Evolutionary conservation across 2,888 invertebrate genomes (phyloP), one percentile per base, ranked within the genome.

Genomic region (Melanostoma mellinum): DNA sequence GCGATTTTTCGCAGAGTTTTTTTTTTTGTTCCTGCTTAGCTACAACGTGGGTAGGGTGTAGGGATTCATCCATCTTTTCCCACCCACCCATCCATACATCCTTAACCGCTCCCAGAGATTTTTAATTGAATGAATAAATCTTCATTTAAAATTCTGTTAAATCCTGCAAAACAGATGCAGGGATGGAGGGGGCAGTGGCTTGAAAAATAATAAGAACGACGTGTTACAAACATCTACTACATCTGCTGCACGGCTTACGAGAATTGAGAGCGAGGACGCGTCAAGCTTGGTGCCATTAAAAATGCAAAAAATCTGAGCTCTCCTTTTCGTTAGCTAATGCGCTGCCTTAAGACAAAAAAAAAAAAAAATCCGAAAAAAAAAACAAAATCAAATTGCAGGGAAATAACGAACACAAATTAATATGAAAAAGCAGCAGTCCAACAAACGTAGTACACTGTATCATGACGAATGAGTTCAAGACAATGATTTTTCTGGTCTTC

Each of bases 41-140:
- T 52, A 40, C 52, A 60, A 61, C 20, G 20, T 20, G 20, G 68
- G 68, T 76, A 58, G 63, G 48, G 46, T 48, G 63, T 36, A 53
- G 20, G 56, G 48, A 65, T 6, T 36, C 63, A 48, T 60, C 38
- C 40, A 35, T 36, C 58, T 68, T 36, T 58, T 40, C 50, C 32
- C 63, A 33, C 36, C 71, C 69, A 44, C 40, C 60, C 36, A 74
- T 32, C 36, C 53, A 46, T 68, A 52, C 35, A 61, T 48, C 48
- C 48, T 38, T 52, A 73, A 72, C 77, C 75, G 58, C 73, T 82
- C 63, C 61, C 65, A 67, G 71, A 69, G 84, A 74, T 74, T 79
- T 82, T 84, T 84, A 84, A 84, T 84, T 84, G 84, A 84, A 79
- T 84, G 71, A 71, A 84, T 84, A 84, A 84, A 84, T 84, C 84